Conservation (phyloP, 2,888 invertebrate species). For the Anoplius nigerrimus region DNA sequence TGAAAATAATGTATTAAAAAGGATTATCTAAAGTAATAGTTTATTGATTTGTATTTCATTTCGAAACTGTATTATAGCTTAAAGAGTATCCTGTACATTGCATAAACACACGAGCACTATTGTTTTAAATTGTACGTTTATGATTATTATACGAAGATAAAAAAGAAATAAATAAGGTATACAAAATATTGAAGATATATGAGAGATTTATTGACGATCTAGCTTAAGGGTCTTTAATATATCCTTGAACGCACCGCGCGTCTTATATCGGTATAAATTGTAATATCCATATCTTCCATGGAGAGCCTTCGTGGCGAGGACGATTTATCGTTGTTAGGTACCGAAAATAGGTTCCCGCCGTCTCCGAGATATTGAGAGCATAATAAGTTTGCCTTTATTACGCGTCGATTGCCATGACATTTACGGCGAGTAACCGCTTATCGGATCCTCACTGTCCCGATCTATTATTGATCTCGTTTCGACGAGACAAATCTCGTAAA, state of each 20-base stretch:
- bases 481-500: conserved; percentile 15
- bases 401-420: not conserved
- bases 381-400: too few species aligned
- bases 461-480: conserved; percentile 36
- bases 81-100: conserved; percentile 75
- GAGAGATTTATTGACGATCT: conserved; percentile 64
- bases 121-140: conserved; percentile 74
- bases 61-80: conserved; percentile 73
- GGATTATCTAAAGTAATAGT: conserved; percentile 70
- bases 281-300: conserved; percentile 55
- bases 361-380: conserved; percentile 35
- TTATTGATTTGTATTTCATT: conserved; percentile 73
- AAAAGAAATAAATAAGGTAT: conserved; percentile 73
- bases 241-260: conserved; percentile 48
- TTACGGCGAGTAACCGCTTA: not conserved
- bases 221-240: conserved; percentile 56
- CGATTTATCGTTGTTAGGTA: conserved; percentile 36
- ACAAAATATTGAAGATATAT: conserved; percentile 70
- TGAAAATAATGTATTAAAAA: conserved; percentile 71
- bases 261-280: conserved; percentile 44
- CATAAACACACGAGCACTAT: conserved; percentile 73
- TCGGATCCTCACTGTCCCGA: not conserved
- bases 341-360: conserved; percentile 41
- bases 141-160: conserved; percentile 73
- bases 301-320: conserved; percentile 28